Percentiles rank a stretch among this genome's conserved stretches.
Evolutionary conservation across 2,888 invertebrate genomes (phyloP).

Genomic region (Arrhopalites spinosus): DNA sequence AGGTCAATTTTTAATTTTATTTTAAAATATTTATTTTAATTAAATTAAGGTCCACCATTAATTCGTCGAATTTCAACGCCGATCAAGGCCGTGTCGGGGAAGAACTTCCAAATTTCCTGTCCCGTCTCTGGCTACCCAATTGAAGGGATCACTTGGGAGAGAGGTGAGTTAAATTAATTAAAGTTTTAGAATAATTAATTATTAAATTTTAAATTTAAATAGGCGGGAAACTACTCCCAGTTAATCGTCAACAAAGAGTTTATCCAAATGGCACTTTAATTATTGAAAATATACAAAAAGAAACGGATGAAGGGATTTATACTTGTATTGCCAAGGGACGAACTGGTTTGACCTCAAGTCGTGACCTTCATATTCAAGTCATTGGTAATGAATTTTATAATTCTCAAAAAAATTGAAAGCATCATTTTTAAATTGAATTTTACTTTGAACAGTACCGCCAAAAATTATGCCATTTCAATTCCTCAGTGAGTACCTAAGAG

Average conservation of each 20-base stretch:
- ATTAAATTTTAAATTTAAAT: neutral
- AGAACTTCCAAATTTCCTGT: slow-evolving; percentile 81
- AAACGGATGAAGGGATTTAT: slow-evolving; percentile 85
- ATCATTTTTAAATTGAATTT: neutral
- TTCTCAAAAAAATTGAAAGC: neutral
- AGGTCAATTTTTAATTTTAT: neutral
- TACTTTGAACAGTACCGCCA: slow-evolving; percentile 69
- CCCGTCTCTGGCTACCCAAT: slow-evolving; percentile 89
- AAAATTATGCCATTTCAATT: slow-evolving; percentile 83
- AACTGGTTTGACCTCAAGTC: slow-evolving; percentile 76
- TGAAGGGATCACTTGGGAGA: slow-evolving; percentile 85
- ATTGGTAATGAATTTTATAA: slow-evolving; percentile 60
- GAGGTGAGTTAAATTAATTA: slow-evolving; percentile 66
- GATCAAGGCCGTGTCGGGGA: slow-evolving; percentile 84
- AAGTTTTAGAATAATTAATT: neutral
- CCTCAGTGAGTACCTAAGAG: slow-evolving; percentile 75
- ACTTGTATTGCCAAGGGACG: slow-evolving; percentile 86
- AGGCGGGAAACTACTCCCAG: slow-evolving; percentile 84
- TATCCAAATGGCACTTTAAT: slow-evolving; percentile 84
- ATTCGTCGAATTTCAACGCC: slow-evolving; percentile 87
- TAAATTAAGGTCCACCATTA: slow-evolving; percentile 69
- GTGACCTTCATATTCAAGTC: slow-evolving; percentile 63
- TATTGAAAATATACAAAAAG: slow-evolving; percentile 82
- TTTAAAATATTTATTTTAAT: neutral
- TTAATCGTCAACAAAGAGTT: slow-evolving; percentile 83